Evolutionary conservation across 2,113 vertebrate species (phyloP), one percentile per base, ranked within the genome.

Genomic region (Nothobranchius kuhntae): DNA sequence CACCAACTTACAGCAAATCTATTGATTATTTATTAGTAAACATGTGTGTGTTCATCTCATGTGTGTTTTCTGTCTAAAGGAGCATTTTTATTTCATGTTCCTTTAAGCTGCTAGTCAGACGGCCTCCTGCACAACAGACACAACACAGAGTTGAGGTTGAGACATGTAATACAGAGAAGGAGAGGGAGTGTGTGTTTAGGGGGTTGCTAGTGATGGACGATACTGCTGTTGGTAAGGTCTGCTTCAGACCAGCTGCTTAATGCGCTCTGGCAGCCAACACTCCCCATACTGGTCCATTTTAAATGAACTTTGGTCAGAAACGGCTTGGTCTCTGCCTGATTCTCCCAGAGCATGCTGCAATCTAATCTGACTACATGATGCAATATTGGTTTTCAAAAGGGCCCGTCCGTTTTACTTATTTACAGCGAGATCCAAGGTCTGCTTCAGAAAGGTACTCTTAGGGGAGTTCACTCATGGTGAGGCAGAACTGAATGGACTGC

Each of bases 281-380:
- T 11, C 51, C 48, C 35, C 4, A n/a, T 15, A 3, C 47, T 7
- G 10, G 44, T 75, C 73, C 68, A 58, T 80, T 75, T 78, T 53
- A 46, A 52, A 30, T 68, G 67, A 80, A 47, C 75, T 72, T 9
- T 13, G 60, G 55, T 65, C 71, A 73, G 51, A 30, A 9, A 52
- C 46, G 26, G 57, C 26, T 53, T 30, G n/a, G 2, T 56, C 9
- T 55, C 61, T 35, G 15, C 24, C 54, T 35, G 44, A 40, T 61
- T 45, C 55, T 53, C 46, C 38, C 30, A 26, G 52, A 61, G 21
- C 17, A 9, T 42, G 44, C 30, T 15, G 0, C 45, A 13, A 58
- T 53, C 12, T 26, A 38, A 46, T 59, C 51, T 4, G 7, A n/a
- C 24, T 40, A 8, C 12, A 54, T 13, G n/a, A 63, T 50, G 3